These are phyloP conservation scores for Dryococelus australis DNA, from an alignment of 2,888 invertebrate genomes.

Conservation along the genomic window DNA sequence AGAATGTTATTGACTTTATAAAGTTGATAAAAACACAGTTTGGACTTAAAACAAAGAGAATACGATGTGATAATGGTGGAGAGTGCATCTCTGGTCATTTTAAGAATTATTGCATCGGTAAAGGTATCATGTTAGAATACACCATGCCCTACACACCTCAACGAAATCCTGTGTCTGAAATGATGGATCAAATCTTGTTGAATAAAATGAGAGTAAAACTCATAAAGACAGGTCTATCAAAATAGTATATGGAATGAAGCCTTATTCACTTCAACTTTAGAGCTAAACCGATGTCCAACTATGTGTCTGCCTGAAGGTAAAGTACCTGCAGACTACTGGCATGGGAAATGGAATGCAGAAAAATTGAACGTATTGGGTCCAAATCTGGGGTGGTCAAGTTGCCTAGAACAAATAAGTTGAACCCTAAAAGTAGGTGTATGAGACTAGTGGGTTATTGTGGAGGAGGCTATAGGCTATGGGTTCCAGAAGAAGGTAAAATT, in stretches of 20 bases:
- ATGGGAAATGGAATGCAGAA: background rate
- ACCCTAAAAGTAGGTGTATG: background rate
- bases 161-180: background rate
- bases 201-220: background rate
- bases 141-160: background rate
- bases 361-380: background rate
- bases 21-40: too few relatives aligned
- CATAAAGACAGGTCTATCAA: background rate
- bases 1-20: background rate
- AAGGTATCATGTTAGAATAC: background rate
- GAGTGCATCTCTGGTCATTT: background rate
- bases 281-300: slow-evolving; percentile 6
- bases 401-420: background rate
- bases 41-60: background rate
- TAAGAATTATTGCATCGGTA: background rate
- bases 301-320: background rate
- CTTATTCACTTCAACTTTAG: background rate
- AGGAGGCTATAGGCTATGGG: slow-evolving; percentile 20
- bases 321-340: slow-evolving; percentile 19
- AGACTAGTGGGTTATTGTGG: background rate
- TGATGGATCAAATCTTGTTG: background rate
- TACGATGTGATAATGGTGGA: background rate
- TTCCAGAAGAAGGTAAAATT: background rate
- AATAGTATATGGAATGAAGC: background rate
- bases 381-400: background rate